Percentiles rank a stretch among this genome's conserved stretches.
These are phyloP conservation scores for Neodiprion fabricii DNA, from an alignment of 1,140 invertebrate species.

Conservation along the genomic window DNA sequence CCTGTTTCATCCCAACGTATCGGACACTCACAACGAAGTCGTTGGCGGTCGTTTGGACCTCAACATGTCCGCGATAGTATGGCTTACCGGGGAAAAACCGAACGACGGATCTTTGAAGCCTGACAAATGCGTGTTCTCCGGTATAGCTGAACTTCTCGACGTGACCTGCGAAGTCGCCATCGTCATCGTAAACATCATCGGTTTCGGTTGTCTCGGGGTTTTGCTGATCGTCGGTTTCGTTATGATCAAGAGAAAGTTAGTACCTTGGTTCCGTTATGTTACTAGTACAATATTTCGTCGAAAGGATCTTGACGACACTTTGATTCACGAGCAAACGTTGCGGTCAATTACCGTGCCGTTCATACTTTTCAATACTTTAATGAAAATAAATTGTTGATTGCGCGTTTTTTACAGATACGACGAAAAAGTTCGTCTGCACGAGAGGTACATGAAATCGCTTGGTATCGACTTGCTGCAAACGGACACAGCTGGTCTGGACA, in stretches of 20 bases:
- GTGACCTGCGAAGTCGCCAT: constrained; percentile 77
- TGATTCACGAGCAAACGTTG: background rate
- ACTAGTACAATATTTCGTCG: background rate
- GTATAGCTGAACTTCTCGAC: constrained; percentile 69
- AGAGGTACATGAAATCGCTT: constrained; percentile 76
- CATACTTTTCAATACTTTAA: constrained; percentile 7
- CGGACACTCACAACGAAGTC: constrained; percentile 46
- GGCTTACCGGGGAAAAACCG: constrained; percentile 71
- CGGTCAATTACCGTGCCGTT: background rate
- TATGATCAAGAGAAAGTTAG: constrained; percentile 72
- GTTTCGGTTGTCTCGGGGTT: constrained; percentile 68
- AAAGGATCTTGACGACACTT: background rate
- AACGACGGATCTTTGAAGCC: constrained; percentile 72
- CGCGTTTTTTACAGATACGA: constrained; percentile 67
- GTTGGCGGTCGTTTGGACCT: constrained; percentile 62
- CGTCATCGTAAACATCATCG: constrained; percentile 73
- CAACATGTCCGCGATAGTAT: constrained; percentile 66
- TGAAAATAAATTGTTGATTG: constrained; percentile 7
- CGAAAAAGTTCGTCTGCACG: constrained; percentile 71
- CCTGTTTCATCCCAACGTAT: constrained; percentile 67
- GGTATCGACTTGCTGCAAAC: constrained; percentile 68
- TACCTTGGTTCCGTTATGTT: background rate
- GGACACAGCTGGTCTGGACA: constrained; percentile 69
- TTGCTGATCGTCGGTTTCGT: constrained; percentile 69
- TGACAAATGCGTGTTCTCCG: constrained; percentile 67